Evolutionary conservation across 1,140 invertebrate genomes (phyloP), one percentile per base, ranked within the genome.

Genomic region (Battus philenor): DNA sequence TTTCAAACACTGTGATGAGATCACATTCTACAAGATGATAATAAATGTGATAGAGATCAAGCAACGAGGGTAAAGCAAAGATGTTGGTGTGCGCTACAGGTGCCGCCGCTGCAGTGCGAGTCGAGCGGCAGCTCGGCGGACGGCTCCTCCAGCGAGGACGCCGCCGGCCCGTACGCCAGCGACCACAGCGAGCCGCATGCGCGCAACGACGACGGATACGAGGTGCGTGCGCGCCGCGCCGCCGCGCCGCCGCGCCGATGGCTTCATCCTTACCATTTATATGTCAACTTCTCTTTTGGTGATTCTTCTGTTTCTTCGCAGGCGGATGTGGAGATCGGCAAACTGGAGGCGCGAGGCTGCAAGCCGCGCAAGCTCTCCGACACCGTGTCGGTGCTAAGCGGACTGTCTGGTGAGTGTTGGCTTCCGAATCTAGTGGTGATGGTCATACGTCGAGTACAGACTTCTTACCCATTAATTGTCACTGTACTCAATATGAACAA

Each of bases 131-230:
- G 69, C 50, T 73, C 76, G 4, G 58, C 61, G 8, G 87, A 88
- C 8, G 65, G 79, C 43, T 81, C 86, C 18, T 79, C 86, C 1
- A 89, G 88, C 66, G 88, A 90, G 36, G 87, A 88, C 32, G 88
- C 87, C 31, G 88, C 87, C 44, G 87, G 83, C 30, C 71, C 71
- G 13, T 80, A 82, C 66, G 69, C 77, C 47, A 76, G 72, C 65
- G 77, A 86, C 16, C 77, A 71, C 50, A 83, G 75, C 55, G 83
- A 86, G 15, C 48, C 63, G 9, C 86, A 88, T 26, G 22, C 50
- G 83, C 11, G 88, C 87, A 56, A 88, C 4, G 90, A 91, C 51
- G 90, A 91, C 69, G 91, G 90, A 6, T 91, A 91, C 50, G 83
- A 86, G 68, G 83, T 84, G 57, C 58, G 11, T 57, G 49, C 20